Base-by-base conservation (phyloP, 2,888 invertebrate species). In the Petrolisthes cinctipes region DNA sequence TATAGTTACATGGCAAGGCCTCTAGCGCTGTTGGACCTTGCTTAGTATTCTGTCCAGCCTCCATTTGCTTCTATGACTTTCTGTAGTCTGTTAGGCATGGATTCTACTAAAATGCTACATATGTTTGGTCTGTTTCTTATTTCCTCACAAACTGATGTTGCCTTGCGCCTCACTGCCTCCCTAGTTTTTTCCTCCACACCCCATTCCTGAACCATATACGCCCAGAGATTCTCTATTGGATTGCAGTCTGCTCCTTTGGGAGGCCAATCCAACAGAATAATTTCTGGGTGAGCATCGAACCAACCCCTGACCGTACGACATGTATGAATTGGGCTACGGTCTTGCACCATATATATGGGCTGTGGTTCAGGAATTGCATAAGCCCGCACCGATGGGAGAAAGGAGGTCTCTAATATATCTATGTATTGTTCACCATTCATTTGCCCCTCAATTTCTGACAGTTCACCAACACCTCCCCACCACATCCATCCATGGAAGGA, bases 31-130 rank as follows among this genome's bases (percentile, higher is more conserved):
- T 37, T 37, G 37, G 37, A 37, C 37, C 37, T 37, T 37, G 37
- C 37, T 78, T n/a, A 78, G n/a, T 78, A 78, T 78, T n/a, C n/a
- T 54, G 78, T 78, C 78, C 78, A 78, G 9, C 78, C 78, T 14
- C n/a, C 78, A 53, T 78, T 51, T 7, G 78, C 7, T 9, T 23
- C 78, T 78, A 37, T 78, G 4, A 78, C 78, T 9, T 78, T 14
- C 5, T n/a, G 71, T 71, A 71, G 4, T 71, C 51, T 23, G n/a
- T 51, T n/a, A 14, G 78, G 51, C 78, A 53, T 37, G 51, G 78
- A 78, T 37, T 76, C 76, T 76, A 76, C 76, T 9, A 76, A 51
- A 37, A 9, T 78, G 78, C 78, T 78, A 37, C 51, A 53, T 37
- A 78, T 37, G 14, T 53, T n/a, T 5, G 4, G 78, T 5, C 11